Evolutionary conservation across 2,113 vertebrate genomes (phyloP), one percentile per base, ranked within the genome.

Genomic region (Heterotis niloticus): DNA sequence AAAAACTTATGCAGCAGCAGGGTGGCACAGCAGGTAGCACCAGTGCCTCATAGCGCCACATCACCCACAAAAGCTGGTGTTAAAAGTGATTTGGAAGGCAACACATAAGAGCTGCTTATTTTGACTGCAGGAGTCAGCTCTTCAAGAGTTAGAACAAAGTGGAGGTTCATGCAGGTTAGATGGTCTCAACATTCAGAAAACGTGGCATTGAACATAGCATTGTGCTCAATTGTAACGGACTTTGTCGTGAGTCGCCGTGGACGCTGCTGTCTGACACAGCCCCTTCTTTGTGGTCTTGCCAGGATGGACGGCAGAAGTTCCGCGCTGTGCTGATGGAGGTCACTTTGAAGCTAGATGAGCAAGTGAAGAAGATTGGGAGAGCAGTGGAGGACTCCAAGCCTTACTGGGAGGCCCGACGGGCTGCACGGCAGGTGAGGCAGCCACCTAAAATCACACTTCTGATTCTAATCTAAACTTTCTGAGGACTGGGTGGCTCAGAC

Each of bases 321-420:
- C 96, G 97, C 0, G 93, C 94, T 0, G 94, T 99, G 71, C 88
- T 99, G 82, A 93, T 95, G 0, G 97, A 99, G 85, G 97, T 96
- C 0, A 98, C 97, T 0, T 86, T 96, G 60, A 99, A 96, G 83
- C 91, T 99, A 76, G 97, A 99, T 1, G 96, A 98, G 75, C 92
- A 96, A 87, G 89, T 94, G 56, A 99, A 97, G 92, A 98, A 94
- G 86, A 95, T 97, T 0, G 97, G 98, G n/a, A 96, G 96, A 90
- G 93, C 97, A 0, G 97, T 99, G 81, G 97, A 98, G 18, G 98
- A 99, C 79, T 98, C 98, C 5, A 99, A 99, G 84, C 98, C 98
- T 5, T 99, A 98, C 88, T 99, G 97, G 98, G 98, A 99, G 85
- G 95, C 98, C 3, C 92, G 97, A 73, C 94, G 92, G 85, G 92